Evolutionary conservation across 2,797 vertebrate genomes (phyloP), one percentile per base, ranked within the genome.

Genomic region (Hoplostethus mediterraneus): DNA sequence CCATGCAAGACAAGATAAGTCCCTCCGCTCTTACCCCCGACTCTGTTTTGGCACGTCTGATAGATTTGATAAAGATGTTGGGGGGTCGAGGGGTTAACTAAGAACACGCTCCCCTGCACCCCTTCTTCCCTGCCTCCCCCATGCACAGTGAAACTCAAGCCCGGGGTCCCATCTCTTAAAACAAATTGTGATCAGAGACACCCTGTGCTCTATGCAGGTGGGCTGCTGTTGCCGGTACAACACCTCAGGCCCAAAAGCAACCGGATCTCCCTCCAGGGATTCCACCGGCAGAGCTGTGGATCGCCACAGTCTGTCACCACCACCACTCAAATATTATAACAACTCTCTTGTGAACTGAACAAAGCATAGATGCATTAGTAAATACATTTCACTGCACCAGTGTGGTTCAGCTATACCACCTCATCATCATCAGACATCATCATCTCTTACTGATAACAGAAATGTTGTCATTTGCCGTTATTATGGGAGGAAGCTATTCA

Each of bases 61-160:
- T 65, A 69, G 70, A 84, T 84, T 67, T 83, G 77, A 90, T 85
- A 67, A 84, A 89, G 82, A 88, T 83, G 84, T 74, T 40, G 16
- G 0, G 13, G 71, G 88, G 90, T 92, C 68, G 71, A 71, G 30
- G 67, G 87, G 89, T 90, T 91, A 92, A 94, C 63, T 79, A 36
- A 30, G 80, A 91, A 88, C 87, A 90, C 51, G 30, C 79, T 72
- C 52, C 1, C 36, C 47, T 3, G 42, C 63, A 74, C 67, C 71
- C 77, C 51, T 44, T 56, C 64, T 62, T 77, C 69, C 62, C 57
- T 7, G 5, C 16, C 56, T 3, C 28, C 10, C 36, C 59, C 2
- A 65, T 5, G 36, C 55, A 56, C 48, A 28, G 49, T 66, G 77
- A 92, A 84, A 89, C 71, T 5, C 28, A 77, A 86, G 54, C 62